A percentile compares a stretch with the other conserved stretches of the same genome.
phyloP scores from a whole-genome alignment of 2,113 vertebrate species.

The Megalops atlanticus region DNA sequence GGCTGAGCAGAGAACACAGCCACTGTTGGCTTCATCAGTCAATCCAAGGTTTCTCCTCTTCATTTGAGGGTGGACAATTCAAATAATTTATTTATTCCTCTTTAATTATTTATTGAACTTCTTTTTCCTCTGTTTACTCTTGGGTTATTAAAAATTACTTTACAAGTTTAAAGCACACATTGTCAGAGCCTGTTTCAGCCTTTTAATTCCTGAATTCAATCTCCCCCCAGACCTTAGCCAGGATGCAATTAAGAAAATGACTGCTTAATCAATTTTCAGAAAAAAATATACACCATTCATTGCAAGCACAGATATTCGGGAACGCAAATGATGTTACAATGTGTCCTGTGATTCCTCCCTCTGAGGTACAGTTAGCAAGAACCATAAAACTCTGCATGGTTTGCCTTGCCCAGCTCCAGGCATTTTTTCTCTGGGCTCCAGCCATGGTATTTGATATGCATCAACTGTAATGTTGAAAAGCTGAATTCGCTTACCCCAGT shows the following conservation, averaged over 20 bases:
- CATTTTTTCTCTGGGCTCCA: background rate
- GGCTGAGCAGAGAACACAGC: slow-evolving; percentile 32
- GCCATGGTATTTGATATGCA: background rate
- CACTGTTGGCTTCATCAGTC: slow-evolving; percentile 24
- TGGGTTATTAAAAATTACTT: slow-evolving; percentile 72
- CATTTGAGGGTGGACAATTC: slow-evolving; percentile 62
- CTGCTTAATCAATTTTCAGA: slow-evolving; percentile 48
- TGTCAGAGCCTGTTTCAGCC: slow-evolving; percentile 59
- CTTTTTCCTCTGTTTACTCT: slow-evolving; percentile 70
- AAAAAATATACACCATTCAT: slow-evolving; percentile 33
- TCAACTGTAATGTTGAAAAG: background rate
- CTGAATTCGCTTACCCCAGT: background rate
- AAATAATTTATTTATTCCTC: slow-evolving; percentile 72
- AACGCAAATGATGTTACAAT: slow-evolving; percentile 26
- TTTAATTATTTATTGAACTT: slow-evolving; percentile 75
- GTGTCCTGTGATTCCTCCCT: background rate
- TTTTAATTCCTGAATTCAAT: slow-evolving; percentile 54
- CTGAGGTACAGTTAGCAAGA: background rate
- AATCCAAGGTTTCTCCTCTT: slow-evolving; percentile 54
- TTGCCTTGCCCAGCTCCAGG: background rate
- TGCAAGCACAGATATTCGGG: slow-evolving; percentile 35
- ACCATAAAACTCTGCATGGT: background rate
- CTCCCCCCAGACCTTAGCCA: slow-evolving; percentile 41
- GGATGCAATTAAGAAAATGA: slow-evolving; percentile 56
- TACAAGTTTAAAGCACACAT: slow-evolving; percentile 59